phyloP scores from a whole-genome alignment of 2,888 invertebrate species.

The Andrena bucephala region DNA sequence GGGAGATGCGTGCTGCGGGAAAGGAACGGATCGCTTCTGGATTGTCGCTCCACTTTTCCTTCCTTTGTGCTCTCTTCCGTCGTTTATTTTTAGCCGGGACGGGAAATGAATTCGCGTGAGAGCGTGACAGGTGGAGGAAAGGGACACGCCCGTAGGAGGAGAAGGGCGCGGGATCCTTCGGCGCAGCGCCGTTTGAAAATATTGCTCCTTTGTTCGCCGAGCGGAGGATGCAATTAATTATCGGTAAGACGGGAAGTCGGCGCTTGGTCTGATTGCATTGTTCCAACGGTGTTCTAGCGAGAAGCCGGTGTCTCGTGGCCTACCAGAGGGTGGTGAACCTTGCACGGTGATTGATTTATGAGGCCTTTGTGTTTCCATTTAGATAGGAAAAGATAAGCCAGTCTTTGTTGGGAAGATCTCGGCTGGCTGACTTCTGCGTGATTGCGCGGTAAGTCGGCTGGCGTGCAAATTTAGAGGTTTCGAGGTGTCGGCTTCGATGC shows the following conservation, averaged over 20 bases:
- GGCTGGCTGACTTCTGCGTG: not conserved
- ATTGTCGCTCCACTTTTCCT: slow-evolving; percentile 48
- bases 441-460: too few species aligned
- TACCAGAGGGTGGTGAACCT: slow-evolving; percentile 27
- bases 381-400: slow-evolving; percentile 21
- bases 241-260: slow-evolving; percentile 36
- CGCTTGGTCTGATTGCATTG: slow-evolving; percentile 36
- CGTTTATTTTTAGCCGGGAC: not conserved
- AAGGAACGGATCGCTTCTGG: slow-evolving; percentile 2
- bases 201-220: slow-evolving; percentile 30
- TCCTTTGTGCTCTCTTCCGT: not conserved
- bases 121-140: not conserved
- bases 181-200: not conserved
- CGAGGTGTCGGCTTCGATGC: too few species aligned
- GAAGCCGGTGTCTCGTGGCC: slow-evolving; percentile 20
- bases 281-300: slow-evolving; percentile 30
- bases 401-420: not conserved
- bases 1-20: slow-evolving; percentile 26
- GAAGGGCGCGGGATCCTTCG: not conserved
- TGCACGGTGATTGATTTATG: slow-evolving; percentile 27
- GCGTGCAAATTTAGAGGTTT: too few species aligned
- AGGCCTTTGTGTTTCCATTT: slow-evolving; percentile 32
- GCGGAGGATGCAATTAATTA: slow-evolving; percentile 37
- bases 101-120: slow-evolving; percentile 14
- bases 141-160: not conserved